Evolutionary conservation across 2,888 invertebrate species (phyloP).

Genomic region (Argyra leucocephala): DNA sequence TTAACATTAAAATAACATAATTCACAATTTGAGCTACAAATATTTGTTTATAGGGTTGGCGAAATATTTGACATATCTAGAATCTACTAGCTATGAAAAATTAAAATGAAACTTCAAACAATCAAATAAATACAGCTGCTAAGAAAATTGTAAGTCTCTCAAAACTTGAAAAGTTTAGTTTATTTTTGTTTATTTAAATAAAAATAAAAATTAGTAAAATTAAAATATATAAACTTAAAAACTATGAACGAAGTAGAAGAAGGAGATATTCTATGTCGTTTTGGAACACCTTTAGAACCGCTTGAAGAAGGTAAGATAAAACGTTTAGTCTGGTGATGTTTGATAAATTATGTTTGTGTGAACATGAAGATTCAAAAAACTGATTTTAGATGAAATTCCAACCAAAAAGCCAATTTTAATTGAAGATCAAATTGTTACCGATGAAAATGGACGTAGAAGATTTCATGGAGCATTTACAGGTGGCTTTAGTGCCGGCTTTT

Average conservation of each 20-base stretch:
- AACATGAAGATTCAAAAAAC: neutral
- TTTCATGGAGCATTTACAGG: constrained; percentile 99
- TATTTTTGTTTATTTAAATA: no score
- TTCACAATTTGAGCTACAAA: no score
- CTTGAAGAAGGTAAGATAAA: constrained; percentile 65
- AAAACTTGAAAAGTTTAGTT: no score
- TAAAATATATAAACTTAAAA: no score
- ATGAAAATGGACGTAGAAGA: constrained; percentile 76
- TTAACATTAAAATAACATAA: no score
- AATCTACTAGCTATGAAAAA: no score
- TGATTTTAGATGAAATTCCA: constrained; percentile 61
- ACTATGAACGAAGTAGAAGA: constrained; percentile 42
- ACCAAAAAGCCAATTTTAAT: constrained; percentile 68
- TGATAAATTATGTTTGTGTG: constrained; percentile 5
- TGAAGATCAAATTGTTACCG: constrained; percentile 82
- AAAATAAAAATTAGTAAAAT: no score
- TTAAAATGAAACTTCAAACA: no score
- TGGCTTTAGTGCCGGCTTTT: constrained; percentile 93
- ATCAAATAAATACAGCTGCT: no score
- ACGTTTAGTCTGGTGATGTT: neutral
- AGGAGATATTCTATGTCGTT: constrained; percentile 58
- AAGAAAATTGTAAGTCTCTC: no score
- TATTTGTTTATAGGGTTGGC: no score
- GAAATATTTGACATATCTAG: no score
- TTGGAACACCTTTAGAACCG: constrained; percentile 72